A percentile compares a stretch with the other conserved stretches of the same genome.
Evolutionary conservation across 2,797 vertebrate genomes (phyloP).

Genomic region (Sebastes steindachneri): DNA sequence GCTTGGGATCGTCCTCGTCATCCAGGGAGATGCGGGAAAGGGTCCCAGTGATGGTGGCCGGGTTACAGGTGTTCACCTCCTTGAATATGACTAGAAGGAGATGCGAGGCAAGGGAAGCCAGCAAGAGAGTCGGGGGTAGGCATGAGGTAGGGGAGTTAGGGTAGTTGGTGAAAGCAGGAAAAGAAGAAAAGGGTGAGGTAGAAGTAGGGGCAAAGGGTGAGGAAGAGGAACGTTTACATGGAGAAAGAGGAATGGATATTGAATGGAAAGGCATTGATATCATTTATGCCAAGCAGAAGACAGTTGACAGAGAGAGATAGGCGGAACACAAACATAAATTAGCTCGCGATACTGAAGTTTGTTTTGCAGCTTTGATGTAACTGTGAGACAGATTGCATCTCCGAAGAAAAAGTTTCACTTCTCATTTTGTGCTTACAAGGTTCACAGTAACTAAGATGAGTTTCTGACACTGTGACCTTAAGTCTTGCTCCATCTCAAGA

Average conservation of each 20-base stretch:
- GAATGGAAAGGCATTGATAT: slow-evolving; percentile 23
- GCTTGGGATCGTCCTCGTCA: slow-evolving; percentile 95
- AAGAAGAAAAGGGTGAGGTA: not conserved
- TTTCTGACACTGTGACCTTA: slow-evolving; percentile 58
- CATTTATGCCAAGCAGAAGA: slow-evolving; percentile 11
- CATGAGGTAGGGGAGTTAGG: not conserved
- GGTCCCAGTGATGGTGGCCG: slow-evolving; percentile 96
- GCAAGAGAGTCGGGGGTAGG: not conserved
- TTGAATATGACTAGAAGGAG: slow-evolving; percentile 92
- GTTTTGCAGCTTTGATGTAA: slow-evolving; percentile 7
- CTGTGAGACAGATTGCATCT: slow-evolving; percentile 17
- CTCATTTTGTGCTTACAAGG: slow-evolving; percentile 10
- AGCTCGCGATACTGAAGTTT: not conserved
- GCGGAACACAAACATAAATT: slow-evolving; percentile 6
- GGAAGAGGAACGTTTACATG: not conserved
- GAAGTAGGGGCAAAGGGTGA: not conserved
- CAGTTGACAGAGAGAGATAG: not conserved
- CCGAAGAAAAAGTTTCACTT: slow-evolving; percentile 33
- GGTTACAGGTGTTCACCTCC: slow-evolving; percentile 97
- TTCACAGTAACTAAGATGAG: slow-evolving; percentile 32
- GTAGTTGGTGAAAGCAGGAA: not conserved
- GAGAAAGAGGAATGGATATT: slow-evolving; percentile 22
- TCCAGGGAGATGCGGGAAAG: slow-evolving; percentile 97
- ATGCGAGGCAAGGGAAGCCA: not conserved
- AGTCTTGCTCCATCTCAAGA: slow-evolving; percentile 32